These are phyloP conservation scores for Zaprionus bogoriensis DNA, from an alignment of 2,888 invertebrate species.

Conservation along the genomic window DNA sequence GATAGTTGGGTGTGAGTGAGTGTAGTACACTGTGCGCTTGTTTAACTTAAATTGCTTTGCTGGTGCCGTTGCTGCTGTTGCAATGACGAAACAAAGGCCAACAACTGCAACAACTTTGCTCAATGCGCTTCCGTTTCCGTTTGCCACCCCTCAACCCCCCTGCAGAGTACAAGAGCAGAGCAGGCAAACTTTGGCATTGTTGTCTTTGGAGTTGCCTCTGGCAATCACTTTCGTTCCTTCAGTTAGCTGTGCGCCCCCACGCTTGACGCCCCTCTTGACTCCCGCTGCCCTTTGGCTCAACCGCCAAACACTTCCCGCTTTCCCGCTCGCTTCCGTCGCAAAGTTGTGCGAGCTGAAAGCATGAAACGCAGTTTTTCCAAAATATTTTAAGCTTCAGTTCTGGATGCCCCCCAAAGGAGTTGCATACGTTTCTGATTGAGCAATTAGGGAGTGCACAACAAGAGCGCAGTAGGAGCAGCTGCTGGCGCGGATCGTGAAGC, in stretches of 20 bases:
- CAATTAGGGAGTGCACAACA: constrained; percentile 63
- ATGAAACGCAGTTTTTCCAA: constrained; percentile 50
- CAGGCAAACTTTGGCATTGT: constrained; percentile 70
- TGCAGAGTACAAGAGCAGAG: background rate
- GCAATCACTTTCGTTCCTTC: constrained; percentile 70
- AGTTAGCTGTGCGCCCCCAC: constrained; percentile 6
- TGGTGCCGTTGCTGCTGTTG: constrained; percentile 23
- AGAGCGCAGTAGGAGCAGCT: background rate
- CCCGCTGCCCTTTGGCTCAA: constrained; percentile 23
- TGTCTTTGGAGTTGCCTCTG: constrained; percentile 70
- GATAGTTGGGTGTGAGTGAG: background rate
- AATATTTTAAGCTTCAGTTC: constrained; percentile 42
- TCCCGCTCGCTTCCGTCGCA: constrained; percentile 34
- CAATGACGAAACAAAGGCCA: constrained; percentile 70
- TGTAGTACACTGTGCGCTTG: constrained; percentile 55
- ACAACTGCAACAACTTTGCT: constrained; percentile 76
- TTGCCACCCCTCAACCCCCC: constrained; percentile 8
- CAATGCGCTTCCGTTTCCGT: constrained; percentile 77
- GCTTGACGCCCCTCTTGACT: background rate
- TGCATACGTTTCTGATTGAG: constrained; percentile 76
- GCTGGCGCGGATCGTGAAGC: no score
- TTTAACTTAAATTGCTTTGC: constrained; percentile 79
- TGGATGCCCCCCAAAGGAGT: constrained; percentile 68
- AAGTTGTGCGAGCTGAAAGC: constrained; percentile 45
- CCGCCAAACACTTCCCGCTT: constrained; percentile 75